Base-by-base conservation (phyloP, 2,888 invertebrate species). In the Danaus chrysippus region DNA sequence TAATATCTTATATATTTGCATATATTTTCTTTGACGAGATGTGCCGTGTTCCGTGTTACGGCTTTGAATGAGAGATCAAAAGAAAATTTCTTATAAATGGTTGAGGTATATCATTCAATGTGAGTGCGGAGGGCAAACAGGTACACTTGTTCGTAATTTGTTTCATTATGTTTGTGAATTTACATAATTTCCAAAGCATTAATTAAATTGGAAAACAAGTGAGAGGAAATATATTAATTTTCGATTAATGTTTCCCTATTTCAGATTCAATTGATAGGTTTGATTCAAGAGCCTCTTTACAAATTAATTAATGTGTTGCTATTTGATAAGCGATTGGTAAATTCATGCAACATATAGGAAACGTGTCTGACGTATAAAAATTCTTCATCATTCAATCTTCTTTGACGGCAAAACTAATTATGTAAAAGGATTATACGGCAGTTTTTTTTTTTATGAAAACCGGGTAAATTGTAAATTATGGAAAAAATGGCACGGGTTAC, bases 1-100 rank as follows among this genome's bases (percentile, higher is more conserved):
- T 52, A 42, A 43, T 56, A 59, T 54, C 56, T 54, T 49, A 61
- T 57, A 13, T 62, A 58, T 58, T 54, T 59, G 52, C 46, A 55
- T 62, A 43, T 43, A 52, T 52, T 41, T 59, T 23, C 6, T 59
- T 34, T 49, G 17, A 52, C 41, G 54, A 49, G 58, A 52, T 58
- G 54, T 55, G 23, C 15, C 34, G 53, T 12, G 42, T 12, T 2
- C 54, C 19, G 1, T 15, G 10, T 42, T 13, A 15, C 10, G 2
- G 13, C 10, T 15, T 15, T 5, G 42, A 56, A 44, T n/a, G 17
- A 17, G 12, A 43, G 11, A 58, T 19, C 42, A 42, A 46, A 49
- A 49, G 2, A 8, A 8, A 23, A 13, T 54, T 59, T 54, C 23
- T 34, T 34, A 34, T 34, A 34, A 34, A 34, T 34, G 23, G 23